Evolutionary conservation across 2,888 invertebrate species (phyloP), one percentile per base, ranked within the genome.

Genomic region (Xiphydria camelus): DNA sequence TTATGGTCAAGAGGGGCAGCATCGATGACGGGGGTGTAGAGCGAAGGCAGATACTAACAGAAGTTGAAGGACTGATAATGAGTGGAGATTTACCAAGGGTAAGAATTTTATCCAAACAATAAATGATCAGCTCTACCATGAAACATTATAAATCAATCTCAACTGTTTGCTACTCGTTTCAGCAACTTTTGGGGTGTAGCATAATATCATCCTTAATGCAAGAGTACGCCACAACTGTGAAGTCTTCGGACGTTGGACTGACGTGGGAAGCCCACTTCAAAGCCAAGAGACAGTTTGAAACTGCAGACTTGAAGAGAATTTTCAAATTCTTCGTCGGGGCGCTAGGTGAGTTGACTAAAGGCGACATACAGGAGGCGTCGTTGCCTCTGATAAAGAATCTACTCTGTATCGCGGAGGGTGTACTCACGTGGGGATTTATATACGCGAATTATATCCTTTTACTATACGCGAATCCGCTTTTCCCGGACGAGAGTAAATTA

Each of bases 231-330:
- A 89, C 85, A 20, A 89, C 91, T 3, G 85, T 88, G 1, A 87
- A 91, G 66, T 90, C 93, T 1, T 87, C 91, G 21, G 91, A 91
- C 76, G 87, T 92, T 7, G 92, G 93, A 4, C 78, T 94, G 36
- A 86, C 92, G 31, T 94, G 91, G 90, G 92, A 92, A 75, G 83
- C 87, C 22, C 94, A 95, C 76, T 86, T 88, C 62, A 83, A 85
- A 66, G 86, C 90, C 20, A 94, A 94, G 75, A 86, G 85, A 62
- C 83, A 87, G 29, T 94, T 95, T 78, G 93, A 94, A 80, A 83
- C 80, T 15, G 80, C 83, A 36, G 89, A 92, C 70, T 78, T 95
- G 56, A 87, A 88, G 64, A 80, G 85, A 53, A 90, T 94, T 68
- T 91, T 94, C 69, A 80, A 84, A 65, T 87, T 88, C 75, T 82